Evolutionary conservation across 2,113 vertebrate species (phyloP).

Genomic region (Callionymus lyra): DNA sequence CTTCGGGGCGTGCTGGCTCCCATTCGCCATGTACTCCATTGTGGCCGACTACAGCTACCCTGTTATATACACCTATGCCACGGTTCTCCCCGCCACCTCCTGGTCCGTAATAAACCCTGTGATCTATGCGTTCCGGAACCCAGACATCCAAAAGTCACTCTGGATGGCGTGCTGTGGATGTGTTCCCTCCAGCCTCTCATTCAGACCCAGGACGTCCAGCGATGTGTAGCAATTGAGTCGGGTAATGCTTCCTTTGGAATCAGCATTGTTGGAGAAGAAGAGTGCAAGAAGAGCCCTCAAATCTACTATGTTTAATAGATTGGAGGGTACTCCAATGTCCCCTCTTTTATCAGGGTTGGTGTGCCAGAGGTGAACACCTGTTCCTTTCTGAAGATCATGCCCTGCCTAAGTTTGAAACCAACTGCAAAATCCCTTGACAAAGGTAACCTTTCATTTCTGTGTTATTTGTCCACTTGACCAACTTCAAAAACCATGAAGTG

Average conservation of each 20-base stretch:
- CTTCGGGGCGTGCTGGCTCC: slow-evolving; percentile 85
- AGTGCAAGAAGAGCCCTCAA: not conserved
- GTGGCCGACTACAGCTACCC: slow-evolving; percentile 84
- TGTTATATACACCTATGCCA: slow-evolving; percentile 77
- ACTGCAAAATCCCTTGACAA: slow-evolving; percentile 36
- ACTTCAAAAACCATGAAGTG: not conserved
- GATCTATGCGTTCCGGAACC: slow-evolving; percentile 86
- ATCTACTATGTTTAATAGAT: too few relatives aligned
- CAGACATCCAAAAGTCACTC: slow-evolving; percentile 86
- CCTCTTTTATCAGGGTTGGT: slow-evolving; percentile 16
- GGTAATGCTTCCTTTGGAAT: slow-evolving; percentile 5
- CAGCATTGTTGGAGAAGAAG: slow-evolving; percentile 7
- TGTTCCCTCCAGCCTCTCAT: slow-evolving; percentile 70
- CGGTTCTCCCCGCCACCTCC: slow-evolving; percentile 78
- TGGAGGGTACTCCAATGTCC: not conserved
- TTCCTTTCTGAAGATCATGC: slow-evolving; percentile 12
- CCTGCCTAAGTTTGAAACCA: slow-evolving; percentile 17
- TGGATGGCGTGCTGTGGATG: slow-evolving; percentile 87
- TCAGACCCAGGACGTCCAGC: slow-evolving; percentile 80
- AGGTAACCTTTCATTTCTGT: slow-evolving; percentile 9
- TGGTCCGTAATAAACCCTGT: slow-evolving; percentile 87
- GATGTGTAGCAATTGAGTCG: slow-evolving; percentile 69
- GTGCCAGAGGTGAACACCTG: slow-evolving; percentile 6
- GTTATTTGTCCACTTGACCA: slow-evolving; percentile 5
- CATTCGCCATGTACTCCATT: slow-evolving; percentile 81